These are phyloP conservation scores for Zaprionus ghesquierei DNA, from an alignment of 1,140 invertebrate species.

Conservation along the genomic window DNA sequence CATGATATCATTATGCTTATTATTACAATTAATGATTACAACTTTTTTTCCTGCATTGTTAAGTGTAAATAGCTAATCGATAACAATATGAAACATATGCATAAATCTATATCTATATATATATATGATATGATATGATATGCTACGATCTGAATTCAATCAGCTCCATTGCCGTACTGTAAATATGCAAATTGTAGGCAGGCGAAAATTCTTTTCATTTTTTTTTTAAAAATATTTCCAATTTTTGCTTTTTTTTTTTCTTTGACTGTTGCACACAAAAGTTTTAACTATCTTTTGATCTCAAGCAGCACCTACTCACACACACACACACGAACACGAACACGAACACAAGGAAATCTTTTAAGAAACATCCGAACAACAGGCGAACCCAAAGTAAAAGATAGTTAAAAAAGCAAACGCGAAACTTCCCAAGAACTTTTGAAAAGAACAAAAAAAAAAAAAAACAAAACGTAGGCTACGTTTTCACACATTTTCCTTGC, in stretches of 20 bases:
- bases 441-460: constrained; percentile 23
- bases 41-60: constrained; percentile 40
- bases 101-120: constrained; percentile 17
- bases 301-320: constrained; percentile 61
- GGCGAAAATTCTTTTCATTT: constrained; percentile 27
- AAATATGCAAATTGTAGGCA: constrained; percentile 51
- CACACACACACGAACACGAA: constrained; percentile 30
- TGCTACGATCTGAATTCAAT: neutral
- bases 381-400: constrained; percentile 75
- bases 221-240: constrained; percentile 19
- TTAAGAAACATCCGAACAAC: constrained; percentile 30
- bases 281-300: constrained; percentile 80
- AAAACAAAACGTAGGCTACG: constrained; percentile 16
- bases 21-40: neutral
- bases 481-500: constrained; percentile 4
- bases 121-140: constrained; percentile 20
- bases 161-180: constrained; percentile 42
- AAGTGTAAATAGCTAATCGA: constrained; percentile 64
- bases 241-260: constrained; percentile 11
- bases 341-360: constrained; percentile 14
- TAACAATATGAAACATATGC: neutral
- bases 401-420: constrained; percentile 57
- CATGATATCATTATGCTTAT: constrained; percentile 17
- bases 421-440: neutral
- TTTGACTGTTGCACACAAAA: constrained; percentile 37